phyloP scores from a whole-genome alignment of 2,113 vertebrate species.

The Rhea americana region DNA sequence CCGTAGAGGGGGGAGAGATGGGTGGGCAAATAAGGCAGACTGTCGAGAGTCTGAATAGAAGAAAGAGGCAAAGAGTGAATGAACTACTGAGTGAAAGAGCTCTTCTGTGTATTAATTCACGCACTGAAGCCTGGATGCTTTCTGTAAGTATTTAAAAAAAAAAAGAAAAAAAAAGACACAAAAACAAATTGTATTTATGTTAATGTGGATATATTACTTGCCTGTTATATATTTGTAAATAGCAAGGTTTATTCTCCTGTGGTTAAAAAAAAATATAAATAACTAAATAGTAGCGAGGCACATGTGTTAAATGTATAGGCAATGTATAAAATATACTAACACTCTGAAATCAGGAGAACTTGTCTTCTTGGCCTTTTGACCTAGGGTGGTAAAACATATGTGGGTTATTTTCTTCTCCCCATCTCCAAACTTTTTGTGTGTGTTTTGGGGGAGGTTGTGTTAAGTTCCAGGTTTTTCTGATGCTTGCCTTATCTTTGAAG shows the following conservation, averaged over 20 bases:
- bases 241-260: conserved; percentile 89
- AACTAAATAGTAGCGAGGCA: conserved; percentile 78
- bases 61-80: conserved; percentile 73
- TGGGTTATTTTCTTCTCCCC: conserved; percentile 20
- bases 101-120: conserved; percentile 83
- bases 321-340: conserved; percentile 67
- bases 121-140: conserved; percentile 88
- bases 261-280: conserved; percentile 78
- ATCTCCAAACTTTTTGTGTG: not conserved
- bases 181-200: conserved; percentile 82
- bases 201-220: conserved; percentile 79
- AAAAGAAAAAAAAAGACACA: not conserved
- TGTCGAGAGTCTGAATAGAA: not conserved
- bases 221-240: conserved; percentile 83
- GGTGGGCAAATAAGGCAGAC: not conserved
- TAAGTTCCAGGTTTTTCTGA: not conserved
- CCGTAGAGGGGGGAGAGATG: not conserved
- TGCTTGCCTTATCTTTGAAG: conserved; percentile 28
- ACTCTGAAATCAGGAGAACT: conserved; percentile 68
- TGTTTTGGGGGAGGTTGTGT: not conserved
- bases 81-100: conserved; percentile 93
- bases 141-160: conserved; percentile 82
- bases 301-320: conserved; percentile 75
- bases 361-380: conserved; percentile 62
- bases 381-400: conserved; percentile 43